These are phyloP conservation scores for Zaprionus taronus DNA, from an alignment of 1,140 invertebrate genomes.

Conservation along the genomic window DNA sequence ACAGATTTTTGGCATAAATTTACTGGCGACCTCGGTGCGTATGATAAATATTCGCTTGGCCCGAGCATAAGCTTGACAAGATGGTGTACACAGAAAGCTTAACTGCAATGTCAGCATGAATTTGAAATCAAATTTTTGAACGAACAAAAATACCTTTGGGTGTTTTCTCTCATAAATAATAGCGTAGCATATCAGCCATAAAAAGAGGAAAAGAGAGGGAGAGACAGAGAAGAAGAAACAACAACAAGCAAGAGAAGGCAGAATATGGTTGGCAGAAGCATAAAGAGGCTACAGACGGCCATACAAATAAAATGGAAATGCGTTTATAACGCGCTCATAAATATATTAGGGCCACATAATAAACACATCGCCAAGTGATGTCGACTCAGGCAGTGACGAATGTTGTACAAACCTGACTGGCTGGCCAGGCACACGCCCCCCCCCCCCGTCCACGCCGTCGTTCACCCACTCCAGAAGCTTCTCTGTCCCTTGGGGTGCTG, in stretches of 20 bases:
- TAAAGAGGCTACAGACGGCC: slow-evolving; percentile 29
- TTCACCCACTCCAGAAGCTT: not conserved
- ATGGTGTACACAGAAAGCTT: slow-evolving; percentile 18
- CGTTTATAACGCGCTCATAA: slow-evolving; percentile 83
- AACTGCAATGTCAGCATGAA: slow-evolving; percentile 68
- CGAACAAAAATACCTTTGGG: slow-evolving; percentile 67
- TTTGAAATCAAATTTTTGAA: slow-evolving; percentile 76
- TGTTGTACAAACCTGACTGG: slow-evolving; percentile 47
- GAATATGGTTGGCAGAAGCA: not conserved
- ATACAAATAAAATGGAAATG: slow-evolving; percentile 80
- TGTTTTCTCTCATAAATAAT: slow-evolving; percentile 63
- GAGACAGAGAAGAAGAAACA: not conserved
- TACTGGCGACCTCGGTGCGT: slow-evolving; percentile 38
- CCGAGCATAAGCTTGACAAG: too few species aligned
- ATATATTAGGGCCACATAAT: slow-evolving; percentile 82
- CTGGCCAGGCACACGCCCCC: slow-evolving; percentile 23
- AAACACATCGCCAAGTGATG: slow-evolving; percentile 77
- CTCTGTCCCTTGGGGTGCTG: slow-evolving; percentile 3
- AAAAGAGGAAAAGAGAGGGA: not conserved
- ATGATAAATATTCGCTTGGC: slow-evolving; percentile 40
- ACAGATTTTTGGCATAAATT: slow-evolving; percentile 42
- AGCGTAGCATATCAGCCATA: slow-evolving; percentile 42
- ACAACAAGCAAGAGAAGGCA: slow-evolving; percentile 15
- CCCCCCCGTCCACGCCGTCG: not conserved
- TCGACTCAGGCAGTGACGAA: slow-evolving; percentile 63